Base-by-base conservation (phyloP, 2,113 vertebrate genomes). In the Tetraodon nigroviridis region DNA sequence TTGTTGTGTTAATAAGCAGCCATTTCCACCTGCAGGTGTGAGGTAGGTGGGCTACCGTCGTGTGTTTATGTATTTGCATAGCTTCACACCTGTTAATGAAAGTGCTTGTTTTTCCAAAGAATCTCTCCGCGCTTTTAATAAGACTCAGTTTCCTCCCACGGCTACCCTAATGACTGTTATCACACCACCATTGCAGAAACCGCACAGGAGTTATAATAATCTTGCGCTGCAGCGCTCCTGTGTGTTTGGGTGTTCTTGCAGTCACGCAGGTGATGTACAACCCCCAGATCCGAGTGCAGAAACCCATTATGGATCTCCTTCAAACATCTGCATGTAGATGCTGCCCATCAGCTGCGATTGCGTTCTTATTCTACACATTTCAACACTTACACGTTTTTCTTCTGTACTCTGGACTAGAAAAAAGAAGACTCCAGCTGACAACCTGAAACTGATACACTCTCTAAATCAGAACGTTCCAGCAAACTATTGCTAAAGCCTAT, bases 141-240 rank as follows among this genome's bases (percentile, higher is more conserved):
- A 84, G 85, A 76, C 76, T 76, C 51, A 12, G 53, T 80, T 82
- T 86, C 81, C 83, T 83, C 86, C 88, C 84, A 86, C 88, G 64
- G 82, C 79, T 83, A 58, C 67, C 75, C 63, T 90, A 88, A 90
- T 89, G 81, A 89, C 87, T 90, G 85, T 90, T 87, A 91, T 89
- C 89, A 91, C 88, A 87, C 87, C 73, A 82, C 71, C 66, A 67
- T 86, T 58, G 24, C 72, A 71, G 61, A 71, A 75, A 64, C 71
- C 71, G 63, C 53, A 50, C 67, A 69, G 72, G 65, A 87, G 81
- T 82, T 82, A 78, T 88, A 88, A 89, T 89, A 87, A 85, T 74
- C 71, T 51, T 5, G 3, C 62, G 58, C 51, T 64, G 56, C 64
- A 77, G 64, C 61, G 52, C 55, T 13, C 29, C 59, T 40, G 32